Evolutionary conservation across 2,888 invertebrate genomes (phyloP).

Genomic region (Yponomeuta sedellus): DNA sequence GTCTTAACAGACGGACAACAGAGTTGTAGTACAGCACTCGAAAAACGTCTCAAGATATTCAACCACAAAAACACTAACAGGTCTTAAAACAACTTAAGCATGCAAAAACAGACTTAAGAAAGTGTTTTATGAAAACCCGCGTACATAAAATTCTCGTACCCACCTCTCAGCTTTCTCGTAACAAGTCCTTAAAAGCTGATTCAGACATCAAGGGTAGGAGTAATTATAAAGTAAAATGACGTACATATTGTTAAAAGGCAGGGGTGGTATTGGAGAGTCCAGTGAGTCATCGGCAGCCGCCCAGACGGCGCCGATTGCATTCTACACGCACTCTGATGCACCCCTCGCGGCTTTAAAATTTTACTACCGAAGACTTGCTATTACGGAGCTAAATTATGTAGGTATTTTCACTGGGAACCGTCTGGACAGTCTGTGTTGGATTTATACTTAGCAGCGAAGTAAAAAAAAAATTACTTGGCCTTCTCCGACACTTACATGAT

Average conservation of each 20-base stretch:
- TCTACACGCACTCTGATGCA: constrained; percentile 46
- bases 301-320: constrained; percentile 61
- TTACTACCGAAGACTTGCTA: constrained; percentile 12
- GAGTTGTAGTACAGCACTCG: no score
- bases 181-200: not conserved
- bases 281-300: constrained; percentile 56
- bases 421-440: not conserved
- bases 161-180: no score
- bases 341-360: constrained; percentile 32
- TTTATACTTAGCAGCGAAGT: not conserved
- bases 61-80: not conserved
- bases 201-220: not conserved
- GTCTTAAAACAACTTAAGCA: not conserved
- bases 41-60: not conserved
- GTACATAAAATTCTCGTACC: not conserved
- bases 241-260: not conserved
- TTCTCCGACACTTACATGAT: no score
- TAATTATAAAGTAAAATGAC: not conserved
- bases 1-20: no score
- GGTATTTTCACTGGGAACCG: not conserved
- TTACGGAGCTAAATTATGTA: not conserved
- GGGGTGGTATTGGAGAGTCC: not conserved
- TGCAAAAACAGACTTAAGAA: not conserved
- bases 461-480: no score
- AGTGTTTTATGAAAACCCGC: not conserved